These are phyloP conservation scores for Polyploca ridens DNA, from an alignment of 2,888 invertebrate species.

Conservation along the genomic window DNA sequence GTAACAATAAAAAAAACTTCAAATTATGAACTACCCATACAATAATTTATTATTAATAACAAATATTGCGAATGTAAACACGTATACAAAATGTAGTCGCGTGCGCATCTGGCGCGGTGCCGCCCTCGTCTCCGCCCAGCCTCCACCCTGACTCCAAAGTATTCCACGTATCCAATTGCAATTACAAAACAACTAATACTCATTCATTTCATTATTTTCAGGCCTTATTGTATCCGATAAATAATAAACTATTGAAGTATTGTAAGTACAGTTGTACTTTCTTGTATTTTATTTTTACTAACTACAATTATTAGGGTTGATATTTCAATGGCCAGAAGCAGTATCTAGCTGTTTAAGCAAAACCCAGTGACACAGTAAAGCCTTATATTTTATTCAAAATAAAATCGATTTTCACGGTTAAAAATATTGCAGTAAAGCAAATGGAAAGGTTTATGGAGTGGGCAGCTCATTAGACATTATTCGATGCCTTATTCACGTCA, in stretches of 20 bases:
- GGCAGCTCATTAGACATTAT: background rate
- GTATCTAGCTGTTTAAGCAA: too few species aligned
- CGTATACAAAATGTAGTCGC: conserved; percentile 43
- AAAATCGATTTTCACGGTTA: conserved; percentile 2
- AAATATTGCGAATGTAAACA: conserved; percentile 1
- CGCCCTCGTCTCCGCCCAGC: conserved; percentile 64
- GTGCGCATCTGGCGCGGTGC: conserved; percentile 64
- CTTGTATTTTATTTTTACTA: too few species aligned
- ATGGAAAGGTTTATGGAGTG: conserved; percentile 20
- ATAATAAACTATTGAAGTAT: background rate
- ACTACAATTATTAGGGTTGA: too few species aligned
- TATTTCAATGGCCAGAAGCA: too few species aligned
- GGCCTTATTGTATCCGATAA: conserved; percentile 21
- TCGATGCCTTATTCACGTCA: background rate
- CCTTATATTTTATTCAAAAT: too few species aligned
- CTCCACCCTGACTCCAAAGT: conserved; percentile 41
- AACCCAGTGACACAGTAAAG: too few species aligned
- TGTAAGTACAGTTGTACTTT: background rate
- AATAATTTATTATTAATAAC: background rate
- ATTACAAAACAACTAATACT: conserved; percentile 49
- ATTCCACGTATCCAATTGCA: conserved; percentile 48
- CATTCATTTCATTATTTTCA: conserved; percentile 45
- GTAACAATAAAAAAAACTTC: background rate
- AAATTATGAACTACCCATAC: background rate
- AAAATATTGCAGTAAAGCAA: conserved; percentile 25